Conservation (phyloP, 2,113 vertebrate genomes). For the Mormyrus iriodes region DNA sequence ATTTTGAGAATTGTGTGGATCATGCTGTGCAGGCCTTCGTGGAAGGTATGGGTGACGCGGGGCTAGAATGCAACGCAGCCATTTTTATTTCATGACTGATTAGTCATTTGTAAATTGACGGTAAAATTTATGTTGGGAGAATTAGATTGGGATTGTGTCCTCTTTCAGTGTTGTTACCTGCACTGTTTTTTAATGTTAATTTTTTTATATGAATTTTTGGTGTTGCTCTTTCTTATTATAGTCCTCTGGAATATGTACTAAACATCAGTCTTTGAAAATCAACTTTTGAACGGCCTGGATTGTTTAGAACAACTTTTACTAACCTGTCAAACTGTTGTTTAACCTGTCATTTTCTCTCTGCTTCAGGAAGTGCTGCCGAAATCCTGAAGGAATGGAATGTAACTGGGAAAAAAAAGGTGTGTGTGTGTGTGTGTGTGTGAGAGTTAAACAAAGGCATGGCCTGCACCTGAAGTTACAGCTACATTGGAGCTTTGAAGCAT, state of each 20-base stretch:
- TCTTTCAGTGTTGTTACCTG: not conserved
- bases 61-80: not conserved
- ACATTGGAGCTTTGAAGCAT: too few relatives aligned
- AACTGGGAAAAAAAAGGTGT: conserved; percentile 92
- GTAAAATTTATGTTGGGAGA: not conserved
- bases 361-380: conserved; percentile 81
- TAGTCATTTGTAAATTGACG: not conserved
- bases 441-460: not conserved
- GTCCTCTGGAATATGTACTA: not conserved
- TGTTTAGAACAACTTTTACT: not conserved
- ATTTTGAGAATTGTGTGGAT: conserved; percentile 90
- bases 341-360: not conserved
- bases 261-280: not conserved
- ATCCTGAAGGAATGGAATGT: conserved; percentile 94
- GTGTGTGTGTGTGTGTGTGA: conserved; percentile 47
- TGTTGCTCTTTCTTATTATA: not conserved
- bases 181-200: not conserved
- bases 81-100: not conserved
- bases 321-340: not conserved
- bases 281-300: not conserved
- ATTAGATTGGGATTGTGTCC: not conserved
- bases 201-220: not conserved
- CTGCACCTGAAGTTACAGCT: not conserved
- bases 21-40: conserved; percentile 89
- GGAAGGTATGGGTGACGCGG: conserved; percentile 69